phyloP scores from a whole-genome alignment of 2,888 invertebrate species.

The Orthosia incerta region DNA sequence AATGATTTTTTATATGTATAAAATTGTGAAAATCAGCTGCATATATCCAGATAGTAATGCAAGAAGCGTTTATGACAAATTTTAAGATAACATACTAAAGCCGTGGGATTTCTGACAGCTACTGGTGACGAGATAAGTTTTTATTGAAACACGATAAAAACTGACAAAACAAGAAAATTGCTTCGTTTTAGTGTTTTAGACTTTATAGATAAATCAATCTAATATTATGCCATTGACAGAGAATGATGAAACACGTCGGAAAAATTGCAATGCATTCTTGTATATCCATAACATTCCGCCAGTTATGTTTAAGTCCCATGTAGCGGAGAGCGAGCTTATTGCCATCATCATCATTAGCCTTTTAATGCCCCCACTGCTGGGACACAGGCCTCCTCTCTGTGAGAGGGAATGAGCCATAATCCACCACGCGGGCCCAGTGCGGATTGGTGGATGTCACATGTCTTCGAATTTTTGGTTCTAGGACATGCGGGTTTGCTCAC shows the following conservation, averaged over 20 bases:
- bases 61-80: background rate
- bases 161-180: background rate
- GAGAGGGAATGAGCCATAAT: no score
- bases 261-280: background rate
- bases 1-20: background rate
- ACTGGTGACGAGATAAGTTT: conserved; percentile 15
- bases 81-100: conserved; percentile 11
- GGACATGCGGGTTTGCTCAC: no score
- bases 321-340: no score
- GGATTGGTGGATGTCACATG: no score
- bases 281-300: no score
- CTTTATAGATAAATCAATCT: background rate
- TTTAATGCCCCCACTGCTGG: no score
- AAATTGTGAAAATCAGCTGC: conserved; percentile 1
- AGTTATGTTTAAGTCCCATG: no score
- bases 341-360: no score
- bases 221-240: background rate
- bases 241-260: background rate
- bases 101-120: conserved; percentile 3
- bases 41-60: background rate
- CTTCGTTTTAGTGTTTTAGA: background rate
- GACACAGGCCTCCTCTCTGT: no score
- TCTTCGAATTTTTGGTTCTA: no score
- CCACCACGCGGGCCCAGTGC: no score
- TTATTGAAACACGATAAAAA: conserved; percentile 12